These are phyloP conservation scores for Clupea harengus DNA, from an alignment of 2,113 vertebrate genomes.

Conservation along the genomic window DNA sequence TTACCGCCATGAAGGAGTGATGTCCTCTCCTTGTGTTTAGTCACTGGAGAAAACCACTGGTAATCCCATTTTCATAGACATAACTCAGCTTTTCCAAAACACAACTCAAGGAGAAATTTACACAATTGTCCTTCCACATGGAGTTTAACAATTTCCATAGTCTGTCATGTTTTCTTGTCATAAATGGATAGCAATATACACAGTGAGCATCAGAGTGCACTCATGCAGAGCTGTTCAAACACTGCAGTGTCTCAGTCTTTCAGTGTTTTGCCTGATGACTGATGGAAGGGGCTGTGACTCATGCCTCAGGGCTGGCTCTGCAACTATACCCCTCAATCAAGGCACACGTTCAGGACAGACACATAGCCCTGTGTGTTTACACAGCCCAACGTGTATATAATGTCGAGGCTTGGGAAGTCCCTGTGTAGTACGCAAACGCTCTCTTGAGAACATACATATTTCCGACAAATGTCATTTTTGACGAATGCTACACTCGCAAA, in stretches of 20 bases:
- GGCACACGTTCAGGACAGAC: background rate
- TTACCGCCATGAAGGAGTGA: background rate
- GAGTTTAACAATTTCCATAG: background rate
- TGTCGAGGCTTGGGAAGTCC: no score
- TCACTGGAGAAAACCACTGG: background rate
- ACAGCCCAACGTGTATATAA: background rate
- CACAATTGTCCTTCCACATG: background rate
- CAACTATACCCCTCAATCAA: background rate
- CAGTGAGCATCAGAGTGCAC: background rate
- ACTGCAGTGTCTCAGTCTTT: background rate
- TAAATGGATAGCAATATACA: background rate
- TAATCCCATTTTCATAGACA: background rate
- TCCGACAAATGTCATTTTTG: background rate
- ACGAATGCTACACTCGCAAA: background rate
- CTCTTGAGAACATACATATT: background rate
- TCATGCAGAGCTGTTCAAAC: background rate
- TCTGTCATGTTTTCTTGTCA: background rate
- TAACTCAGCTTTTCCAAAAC: background rate
- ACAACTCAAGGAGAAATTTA: background rate
- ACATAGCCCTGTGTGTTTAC: background rate
- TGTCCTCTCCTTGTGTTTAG: background rate
- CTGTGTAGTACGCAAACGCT: background rate
- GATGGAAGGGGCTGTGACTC: background rate
- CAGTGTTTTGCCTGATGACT: constrained; percentile 10
- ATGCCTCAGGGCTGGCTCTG: no score